These are phyloP conservation scores for Enhydra lutris DNA, from an alignment of 2,113 vertebrate species.

Conservation along the genomic window DNA sequence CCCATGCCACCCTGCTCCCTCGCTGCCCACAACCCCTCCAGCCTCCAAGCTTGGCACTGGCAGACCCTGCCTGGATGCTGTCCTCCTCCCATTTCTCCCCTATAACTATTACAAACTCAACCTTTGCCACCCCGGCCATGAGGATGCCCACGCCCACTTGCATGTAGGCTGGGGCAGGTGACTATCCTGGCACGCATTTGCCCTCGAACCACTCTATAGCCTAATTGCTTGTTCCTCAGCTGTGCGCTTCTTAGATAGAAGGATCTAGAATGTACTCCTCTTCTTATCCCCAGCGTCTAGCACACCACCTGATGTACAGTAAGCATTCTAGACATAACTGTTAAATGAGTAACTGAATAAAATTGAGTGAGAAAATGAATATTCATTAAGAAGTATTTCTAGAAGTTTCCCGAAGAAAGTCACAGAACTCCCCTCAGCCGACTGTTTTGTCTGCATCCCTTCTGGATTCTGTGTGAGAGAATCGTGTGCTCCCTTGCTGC, in stretches of 20 bases:
- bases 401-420: background rate
- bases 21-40: background rate
- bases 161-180: accelerated
- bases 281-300: background rate
- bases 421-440: background rate
- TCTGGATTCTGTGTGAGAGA: background rate
- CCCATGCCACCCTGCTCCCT: accelerated
- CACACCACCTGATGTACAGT: background rate
- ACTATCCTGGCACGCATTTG: background rate
- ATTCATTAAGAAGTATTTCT: background rate
- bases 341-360: background rate
- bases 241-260: background rate
- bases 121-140: background rate
- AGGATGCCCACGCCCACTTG: background rate
- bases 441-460: background rate
- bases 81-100: background rate
- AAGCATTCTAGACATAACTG: background rate
- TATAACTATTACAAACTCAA: background rate
- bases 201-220: too few relatives aligned
- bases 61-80: background rate
- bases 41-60: background rate
- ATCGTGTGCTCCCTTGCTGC: accelerated
- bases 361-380: background rate
- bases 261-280: background rate
- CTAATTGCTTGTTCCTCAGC: background rate